Evolutionary conservation across 2,113 vertebrate species (phyloP).

Genomic region (Candoia aspera): DNA sequence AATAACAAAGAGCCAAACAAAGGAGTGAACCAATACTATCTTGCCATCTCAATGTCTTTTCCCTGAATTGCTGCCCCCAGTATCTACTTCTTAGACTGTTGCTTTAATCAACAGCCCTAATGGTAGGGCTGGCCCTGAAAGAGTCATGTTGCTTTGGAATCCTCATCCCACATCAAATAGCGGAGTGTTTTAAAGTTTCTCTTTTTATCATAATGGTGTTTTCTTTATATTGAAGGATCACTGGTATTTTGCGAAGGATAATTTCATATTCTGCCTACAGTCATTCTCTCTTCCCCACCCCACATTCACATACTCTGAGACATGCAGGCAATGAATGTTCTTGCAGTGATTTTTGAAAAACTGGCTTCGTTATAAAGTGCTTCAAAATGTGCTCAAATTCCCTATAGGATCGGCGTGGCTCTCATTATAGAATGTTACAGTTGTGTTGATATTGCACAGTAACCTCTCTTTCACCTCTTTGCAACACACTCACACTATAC

Average conservation of each 20-base stretch:
- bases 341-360: constrained; percentile 5
- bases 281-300: not conserved
- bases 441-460: constrained; percentile 40
- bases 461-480: constrained; percentile 37
- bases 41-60: not conserved
- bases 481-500: constrained; percentile 1
- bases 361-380: not conserved
- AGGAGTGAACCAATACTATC: not conserved
- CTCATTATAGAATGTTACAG: constrained; percentile 54
- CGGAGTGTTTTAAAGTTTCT: not conserved
- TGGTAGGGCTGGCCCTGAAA: not conserved
- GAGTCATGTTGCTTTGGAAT: not conserved
- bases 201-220: not conserved
- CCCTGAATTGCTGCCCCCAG: not conserved
- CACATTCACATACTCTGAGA: not conserved
- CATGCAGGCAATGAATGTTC: not conserved
- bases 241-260: not conserved
- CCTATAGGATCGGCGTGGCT: constrained; percentile 25
- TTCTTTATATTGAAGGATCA: not conserved
- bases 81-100: not conserved
- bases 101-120: not conserved
- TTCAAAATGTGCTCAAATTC: constrained; percentile 59
- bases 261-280: not conserved
- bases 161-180: not conserved
- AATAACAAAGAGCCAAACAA: not conserved